Percentiles rank a stretch among this genome's conserved stretches.
These are phyloP conservation scores for Caenorhabditis inopinata DNA, from an alignment of 1,140 invertebrate species.

Conservation along the genomic window DNA sequence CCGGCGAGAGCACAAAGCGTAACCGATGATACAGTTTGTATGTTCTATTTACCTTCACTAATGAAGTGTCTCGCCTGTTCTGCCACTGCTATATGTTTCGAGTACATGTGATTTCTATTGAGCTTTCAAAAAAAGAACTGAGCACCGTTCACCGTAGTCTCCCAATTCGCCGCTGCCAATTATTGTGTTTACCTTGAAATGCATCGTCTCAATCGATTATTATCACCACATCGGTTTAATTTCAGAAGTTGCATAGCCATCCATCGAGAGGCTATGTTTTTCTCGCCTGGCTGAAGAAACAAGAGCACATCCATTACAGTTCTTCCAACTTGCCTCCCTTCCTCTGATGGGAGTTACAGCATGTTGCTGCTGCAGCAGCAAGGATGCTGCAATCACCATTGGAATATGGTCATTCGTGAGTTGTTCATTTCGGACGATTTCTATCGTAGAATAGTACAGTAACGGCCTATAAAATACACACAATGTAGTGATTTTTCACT, in stretches of 20 bases:
- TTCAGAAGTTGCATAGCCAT: not conserved
- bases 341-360: conserved; percentile 37
- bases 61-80: too few relatives aligned
- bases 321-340: not conserved
- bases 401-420: conserved; percentile 55
- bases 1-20: too few relatives aligned
- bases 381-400: conserved; percentile 50
- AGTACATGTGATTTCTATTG: too few relatives aligned
- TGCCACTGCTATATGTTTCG: too few relatives aligned
- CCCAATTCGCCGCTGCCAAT: not conserved
- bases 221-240: not conserved
- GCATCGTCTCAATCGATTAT: not conserved
- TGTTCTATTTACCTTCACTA: too few relatives aligned
- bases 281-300: conserved; percentile 23
- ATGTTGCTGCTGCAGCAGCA: conserved; percentile 50
- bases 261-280: not conserved
- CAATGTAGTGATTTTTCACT: too few relatives aligned
- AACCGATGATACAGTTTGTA: too few relatives aligned
- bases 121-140: too few relatives aligned
- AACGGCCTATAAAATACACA: conserved; percentile 24
- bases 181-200: not conserved
- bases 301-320: not conserved
- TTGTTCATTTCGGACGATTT: not conserved
- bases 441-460: not conserved
- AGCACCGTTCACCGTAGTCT: too few relatives aligned